Evolutionary conservation across 2,888 invertebrate species (phyloP), one percentile per base, ranked within the genome.

Genomic region (Ormyrus labotus): DNA sequence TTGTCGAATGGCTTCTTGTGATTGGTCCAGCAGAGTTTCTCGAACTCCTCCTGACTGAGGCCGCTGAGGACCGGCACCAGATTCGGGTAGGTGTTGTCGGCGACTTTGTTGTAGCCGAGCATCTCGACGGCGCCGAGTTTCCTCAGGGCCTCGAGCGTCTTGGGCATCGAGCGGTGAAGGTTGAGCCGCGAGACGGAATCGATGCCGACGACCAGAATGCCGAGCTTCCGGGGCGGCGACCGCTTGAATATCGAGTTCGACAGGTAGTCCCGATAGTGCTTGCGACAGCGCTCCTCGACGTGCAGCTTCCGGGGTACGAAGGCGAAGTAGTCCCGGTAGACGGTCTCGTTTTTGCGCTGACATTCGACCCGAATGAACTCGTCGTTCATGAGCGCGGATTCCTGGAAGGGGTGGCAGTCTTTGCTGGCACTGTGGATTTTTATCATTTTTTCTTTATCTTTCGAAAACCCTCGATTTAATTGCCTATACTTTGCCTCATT

Each of bases 81-180:
- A 90, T 98, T 98, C 0, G 97, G 97, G 89, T 96, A 98, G 0
- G 98, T 98, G 90, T 98, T 98, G 90, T 98, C 98, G 4, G 95
- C 98, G 8, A 98, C 96, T 92, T 98, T 98, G 88, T 96, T 97
- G 90, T 97, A 98, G 6, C 98, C 98, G 84, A 95, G 90, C 88
- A 98, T 92, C 88, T 97, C 97, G 71, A 96, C 92, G 58, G 95
- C 95, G 11, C 93, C 92, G 81, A 96, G 91, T 13, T 93, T 90
- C 79, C 92, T 91, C 71, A 97, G 91, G 84, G 92, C 93, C 2
- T 92, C 89, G 19, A 93, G 91, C 0, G 96, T 96, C 86, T 92
- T 92, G 0, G 95, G 95, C 95, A 98, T 95, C 85, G 96, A 96
- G 64, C 98, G 93, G 83, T 96, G 93, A 85, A 97, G 95, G 90